Conservation (phyloP, 2,888 invertebrate genomes). For the Brachypalpus laphriformis region DNA sequence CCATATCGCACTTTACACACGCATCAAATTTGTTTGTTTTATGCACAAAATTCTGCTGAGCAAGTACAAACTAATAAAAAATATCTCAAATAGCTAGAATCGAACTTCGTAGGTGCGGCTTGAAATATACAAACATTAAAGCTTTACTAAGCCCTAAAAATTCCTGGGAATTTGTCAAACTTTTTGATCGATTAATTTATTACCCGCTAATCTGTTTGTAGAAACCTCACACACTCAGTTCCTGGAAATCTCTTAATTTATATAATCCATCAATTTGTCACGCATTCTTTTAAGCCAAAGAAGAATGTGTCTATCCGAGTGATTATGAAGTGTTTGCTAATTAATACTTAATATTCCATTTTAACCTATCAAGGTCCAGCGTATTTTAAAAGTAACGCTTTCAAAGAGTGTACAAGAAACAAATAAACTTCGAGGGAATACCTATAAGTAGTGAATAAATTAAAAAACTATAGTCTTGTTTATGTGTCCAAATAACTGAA, state of each 20-base stretch:
- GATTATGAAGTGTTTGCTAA: constrained; percentile 38
- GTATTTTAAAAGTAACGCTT: neutral
- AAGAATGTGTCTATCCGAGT: constrained; percentile 22
- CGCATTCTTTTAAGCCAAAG: constrained; percentile 3
- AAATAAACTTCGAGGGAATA: constrained; percentile 15
- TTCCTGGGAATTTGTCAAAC: neutral
- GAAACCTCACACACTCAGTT: neutral
- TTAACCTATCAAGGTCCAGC: neutral
- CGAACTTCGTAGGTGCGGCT: too few species aligned
- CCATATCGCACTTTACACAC: too few species aligned
- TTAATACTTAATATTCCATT: constrained; percentile 1
- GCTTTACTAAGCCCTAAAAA: neutral
- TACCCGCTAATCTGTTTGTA: neutral
- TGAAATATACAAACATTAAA: neutral
- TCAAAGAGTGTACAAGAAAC: neutral
- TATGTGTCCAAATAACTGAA: constrained; percentile 18
- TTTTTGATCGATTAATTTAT: neutral
- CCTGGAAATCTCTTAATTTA: neutral
- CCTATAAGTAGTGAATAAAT: constrained; percentile 32
- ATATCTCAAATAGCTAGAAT: too few species aligned
- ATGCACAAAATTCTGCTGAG: too few species aligned
- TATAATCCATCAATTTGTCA: constrained; percentile 19
- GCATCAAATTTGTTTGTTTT: too few species aligned
- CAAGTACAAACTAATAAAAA: too few species aligned
- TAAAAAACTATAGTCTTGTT: too few species aligned